A percentile compares a stretch with the other conserved stretches of the same genome.
Evolutionary conservation across 2,888 invertebrate species (phyloP).

Genomic region (Zhengitettix transpicula): DNA sequence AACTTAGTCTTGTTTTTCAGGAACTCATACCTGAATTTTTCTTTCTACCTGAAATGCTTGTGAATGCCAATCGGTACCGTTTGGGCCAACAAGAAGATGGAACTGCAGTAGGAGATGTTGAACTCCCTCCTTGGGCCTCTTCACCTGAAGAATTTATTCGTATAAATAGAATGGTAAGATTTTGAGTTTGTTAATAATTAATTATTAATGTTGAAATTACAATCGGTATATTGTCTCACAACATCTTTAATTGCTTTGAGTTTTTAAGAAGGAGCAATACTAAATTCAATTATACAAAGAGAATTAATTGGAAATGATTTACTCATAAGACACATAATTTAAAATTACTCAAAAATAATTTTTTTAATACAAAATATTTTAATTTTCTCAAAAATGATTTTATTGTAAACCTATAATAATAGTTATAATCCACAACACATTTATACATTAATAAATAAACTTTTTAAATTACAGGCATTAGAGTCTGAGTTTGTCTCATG

Average conservation of each 20-base stretch:
- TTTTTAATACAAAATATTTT: too few species aligned
- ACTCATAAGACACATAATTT: too few species aligned
- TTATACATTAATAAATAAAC: neutral
- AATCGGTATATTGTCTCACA: too few species aligned
- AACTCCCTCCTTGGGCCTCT: slow-evolving; percentile 92
- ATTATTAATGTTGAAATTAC: too few species aligned
- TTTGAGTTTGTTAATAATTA: neutral
- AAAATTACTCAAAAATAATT: too few species aligned
- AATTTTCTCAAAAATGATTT: neutral
- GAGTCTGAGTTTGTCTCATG: slow-evolving; percentile 99
- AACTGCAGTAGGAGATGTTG: slow-evolving; percentile 60
- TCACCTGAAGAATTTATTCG: slow-evolving; percentile 95
- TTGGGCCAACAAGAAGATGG: slow-evolving; percentile 81
- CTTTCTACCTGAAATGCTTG: slow-evolving; percentile 97
- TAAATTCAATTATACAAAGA: too few species aligned
- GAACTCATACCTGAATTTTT: slow-evolving; percentile 98
- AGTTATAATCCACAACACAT: neutral
- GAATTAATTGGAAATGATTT: too few species aligned
- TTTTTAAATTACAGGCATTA: slow-evolving; percentile 44
- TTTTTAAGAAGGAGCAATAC: too few species aligned
- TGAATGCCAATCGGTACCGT: slow-evolving; percentile 70
- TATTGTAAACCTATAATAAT: too few species aligned
- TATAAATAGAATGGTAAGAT: slow-evolving; percentile 77
- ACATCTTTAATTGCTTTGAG: too few species aligned
- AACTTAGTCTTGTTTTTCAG: slow-evolving; percentile 26